Evolutionary conservation across 2,888 invertebrate genomes (phyloP), one percentile per base, ranked within the genome.

Genomic region (Cryptocheilus praepositus): DNA sequence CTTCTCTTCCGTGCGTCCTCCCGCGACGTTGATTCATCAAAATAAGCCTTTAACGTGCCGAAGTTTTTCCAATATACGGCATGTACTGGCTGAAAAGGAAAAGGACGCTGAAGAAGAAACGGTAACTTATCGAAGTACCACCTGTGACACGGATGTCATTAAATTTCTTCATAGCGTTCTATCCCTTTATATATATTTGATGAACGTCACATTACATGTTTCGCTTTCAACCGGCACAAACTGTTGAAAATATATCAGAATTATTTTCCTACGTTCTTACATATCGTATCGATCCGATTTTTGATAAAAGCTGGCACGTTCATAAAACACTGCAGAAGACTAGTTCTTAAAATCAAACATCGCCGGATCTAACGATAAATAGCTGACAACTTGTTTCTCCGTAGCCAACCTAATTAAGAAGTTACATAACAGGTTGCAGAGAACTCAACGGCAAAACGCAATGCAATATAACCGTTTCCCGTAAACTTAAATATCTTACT

Each of bases 11-110:
- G 68, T 64, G 36, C 60, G 60, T 68, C 59, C 62, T 57, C 58
- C 55, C 67, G 69, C 74, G 74, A 80, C 68, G 74, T 79, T 81
- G 79, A 81, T 81, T 80, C 79, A 80, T 80, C 79, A 80, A 76
- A 78, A 76, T 78, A 75, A 73, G 69, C 68, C 65, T 64, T 71
- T 63, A 49, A 53, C 25, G 21, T 2, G 21, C 46, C 16, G 25
- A 36, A 16, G 57, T 58, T 60, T 73, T 61, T 43, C 56, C 59
- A 16, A 64, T 62, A 58, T 61, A 63, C 55, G 49, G 13, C 28
- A 28, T 45, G 58, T 61, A 65, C 60, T 49, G n/a, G 22, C 15
- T 46, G 21, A 58, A 58, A 58, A 22, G 22, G 22, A 16, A 55
- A 54, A 25, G 18, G 19, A 7, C 13, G 19, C 36, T 7, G 44